These are phyloP conservation scores for Paralichthys olivaceus DNA, from an alignment of 2,113 vertebrate species.

Conservation along the genomic window DNA sequence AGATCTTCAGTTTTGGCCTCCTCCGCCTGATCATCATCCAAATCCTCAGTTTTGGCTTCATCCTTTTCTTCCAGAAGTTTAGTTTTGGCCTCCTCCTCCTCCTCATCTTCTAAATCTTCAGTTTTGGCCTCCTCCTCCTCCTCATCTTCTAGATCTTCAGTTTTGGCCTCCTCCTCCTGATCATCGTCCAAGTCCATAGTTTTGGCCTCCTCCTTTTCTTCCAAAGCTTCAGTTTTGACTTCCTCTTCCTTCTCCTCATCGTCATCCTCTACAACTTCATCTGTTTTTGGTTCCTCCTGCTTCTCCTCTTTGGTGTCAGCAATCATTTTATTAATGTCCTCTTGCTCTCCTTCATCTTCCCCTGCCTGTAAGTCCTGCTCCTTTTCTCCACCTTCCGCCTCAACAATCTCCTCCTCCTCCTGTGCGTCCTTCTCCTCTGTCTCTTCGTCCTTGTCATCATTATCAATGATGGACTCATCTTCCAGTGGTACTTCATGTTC, in stretches of 20 bases:
- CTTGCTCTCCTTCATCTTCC: constrained; percentile 13
- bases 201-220: not conserved
- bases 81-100: not conserved
- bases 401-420: constrained; percentile 22
- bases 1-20: not conserved
- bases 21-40: constrained; percentile 10
- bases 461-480: constrained; percentile 20
- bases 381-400: constrained; percentile 7
- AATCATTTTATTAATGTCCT: not conserved
- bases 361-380: constrained; percentile 5
- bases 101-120: not conserved
- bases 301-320: not conserved
- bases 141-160: not conserved
- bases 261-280: not conserved
- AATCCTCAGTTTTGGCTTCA: not conserved
- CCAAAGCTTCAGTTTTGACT: not conserved
- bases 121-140: constrained; percentile 1
- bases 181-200: not conserved
- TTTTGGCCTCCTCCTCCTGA: not conserved
- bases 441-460: constrained; percentile 3
- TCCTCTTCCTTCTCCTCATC: not conserved
- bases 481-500: constrained; percentile 30
- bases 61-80: not conserved
- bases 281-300: not conserved
- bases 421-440: constrained; percentile 8